phyloP scores from a whole-genome alignment of 2,888 invertebrate species.

The Chaitophorus viminalis region DNA sequence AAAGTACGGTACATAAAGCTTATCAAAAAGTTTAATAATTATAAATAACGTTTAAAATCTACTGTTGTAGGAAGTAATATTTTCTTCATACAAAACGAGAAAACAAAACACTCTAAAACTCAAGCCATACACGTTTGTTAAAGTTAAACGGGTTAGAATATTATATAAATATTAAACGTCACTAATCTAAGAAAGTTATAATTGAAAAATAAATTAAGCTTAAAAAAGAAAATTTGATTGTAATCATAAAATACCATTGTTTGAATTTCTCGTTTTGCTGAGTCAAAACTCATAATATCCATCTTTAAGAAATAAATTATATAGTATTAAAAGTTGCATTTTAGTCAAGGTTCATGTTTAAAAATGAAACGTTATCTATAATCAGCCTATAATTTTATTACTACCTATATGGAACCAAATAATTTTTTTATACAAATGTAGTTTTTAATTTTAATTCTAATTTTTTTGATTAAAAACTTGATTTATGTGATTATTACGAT shows the following conservation, averaged over 20 bases:
- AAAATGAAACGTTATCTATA: not conserved
- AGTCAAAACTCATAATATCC: not conserved
- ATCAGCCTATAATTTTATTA: not conserved
- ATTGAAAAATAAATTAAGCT: not conserved
- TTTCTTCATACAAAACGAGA: not conserved
- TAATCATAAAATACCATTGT: not conserved
- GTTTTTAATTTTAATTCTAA: not conserved
- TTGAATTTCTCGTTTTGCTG: not conserved
- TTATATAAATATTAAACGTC: not conserved
- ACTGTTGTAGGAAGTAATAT: not conserved
- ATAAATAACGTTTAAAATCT: not conserved
- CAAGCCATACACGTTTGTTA: not conserved
- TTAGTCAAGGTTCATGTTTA: not conserved
- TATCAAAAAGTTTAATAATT: constrained; percentile 2
- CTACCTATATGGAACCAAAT: not conserved
- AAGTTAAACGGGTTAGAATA: not conserved
- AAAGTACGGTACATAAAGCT: not conserved
- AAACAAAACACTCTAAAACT: not conserved
- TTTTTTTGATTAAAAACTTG: not conserved
- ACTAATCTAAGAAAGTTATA: not conserved
- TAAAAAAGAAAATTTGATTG: not conserved
- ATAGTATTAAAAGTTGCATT: not conserved
- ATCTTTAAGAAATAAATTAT: not conserved
- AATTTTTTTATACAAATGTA: not conserved
- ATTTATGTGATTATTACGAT: not conserved